Conservation (phyloP, 2,888 invertebrate genomes). For the Digitonthophagus gazella region DNA sequence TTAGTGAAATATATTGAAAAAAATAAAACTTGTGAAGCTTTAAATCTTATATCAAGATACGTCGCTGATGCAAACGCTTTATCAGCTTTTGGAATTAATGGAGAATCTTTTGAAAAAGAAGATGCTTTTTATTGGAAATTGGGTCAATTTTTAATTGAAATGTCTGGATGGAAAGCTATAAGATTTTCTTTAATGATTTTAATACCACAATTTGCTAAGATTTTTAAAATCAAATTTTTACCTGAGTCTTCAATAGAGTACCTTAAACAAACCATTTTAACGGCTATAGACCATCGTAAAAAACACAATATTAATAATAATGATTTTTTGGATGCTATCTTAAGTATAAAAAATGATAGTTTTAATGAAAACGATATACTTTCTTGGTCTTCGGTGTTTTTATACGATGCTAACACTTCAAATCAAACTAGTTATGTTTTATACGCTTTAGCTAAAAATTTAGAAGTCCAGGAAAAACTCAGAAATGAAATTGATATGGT, state of each 20-base stretch:
- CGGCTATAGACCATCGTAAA: constrained; percentile 46
- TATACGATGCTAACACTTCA: constrained; percentile 53
- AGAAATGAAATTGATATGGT: constrained; percentile 45
- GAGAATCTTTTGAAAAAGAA: constrained; percentile 43
- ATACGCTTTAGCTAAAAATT: constrained; percentile 49
- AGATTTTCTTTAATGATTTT: constrained; percentile 2
- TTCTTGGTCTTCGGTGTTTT: constrained; percentile 49
- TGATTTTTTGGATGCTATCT: constrained; percentile 51
- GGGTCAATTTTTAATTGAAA: constrained; percentile 41
- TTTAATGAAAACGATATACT: constrained; percentile 41
- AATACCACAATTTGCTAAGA: too few relatives aligned
- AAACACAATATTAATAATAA: constrained; percentile 46
- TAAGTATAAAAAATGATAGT: constrained; percentile 34
- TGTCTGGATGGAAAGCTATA: constrained; percentile 42
- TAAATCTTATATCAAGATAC: constrained; percentile 13
- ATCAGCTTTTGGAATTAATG: constrained; percentile 48
- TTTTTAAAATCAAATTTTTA: constrained; percentile 34
- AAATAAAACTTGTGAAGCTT: constrained; percentile 1
- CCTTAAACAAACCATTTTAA: constrained; percentile 41
- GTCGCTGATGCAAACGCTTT: constrained; percentile 1
- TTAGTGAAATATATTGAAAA: constrained; percentile 48
- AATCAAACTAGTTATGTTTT: constrained; percentile 46
- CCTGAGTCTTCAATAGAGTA: constrained; percentile 40
- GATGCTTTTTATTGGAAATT: constrained; percentile 38
- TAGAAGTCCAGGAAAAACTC: constrained; percentile 48